Evolutionary conservation across 1,140 invertebrate genomes (phyloP).

Genomic region (Euura saliciscinereae): DNA sequence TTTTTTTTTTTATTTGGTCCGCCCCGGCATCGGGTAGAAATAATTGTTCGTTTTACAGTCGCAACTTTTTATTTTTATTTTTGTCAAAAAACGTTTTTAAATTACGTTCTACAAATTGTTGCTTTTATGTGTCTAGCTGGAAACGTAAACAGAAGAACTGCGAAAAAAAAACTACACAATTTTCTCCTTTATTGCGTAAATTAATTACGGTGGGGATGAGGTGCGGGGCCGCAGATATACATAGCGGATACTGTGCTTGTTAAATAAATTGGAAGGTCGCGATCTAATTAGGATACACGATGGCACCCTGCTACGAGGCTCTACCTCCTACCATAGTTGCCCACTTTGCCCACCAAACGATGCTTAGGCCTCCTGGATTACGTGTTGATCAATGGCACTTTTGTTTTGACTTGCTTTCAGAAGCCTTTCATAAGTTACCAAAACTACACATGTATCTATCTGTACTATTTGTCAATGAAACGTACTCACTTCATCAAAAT

Average conservation of each 20-base stretch:
- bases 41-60: no score
- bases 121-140: no score
- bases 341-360: slow-evolving; percentile 4
- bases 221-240: not conserved
- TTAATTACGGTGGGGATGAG: not conserved
- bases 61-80: no score
- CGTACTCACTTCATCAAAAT: no score
- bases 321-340: not conserved
- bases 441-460: no score
- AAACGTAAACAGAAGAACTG: no score
- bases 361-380: slow-evolving; percentile 10
- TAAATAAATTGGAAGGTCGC: slow-evolving; percentile 11
- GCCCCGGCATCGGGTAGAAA: no score
- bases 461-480: no score
- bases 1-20: no score
- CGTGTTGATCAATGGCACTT: not conserved
- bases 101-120: no score
- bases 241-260: not conserved
- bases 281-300: slow-evolving; percentile 14
- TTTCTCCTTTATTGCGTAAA: not conserved
- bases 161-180: no score
- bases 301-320: not conserved
- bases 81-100: no score
- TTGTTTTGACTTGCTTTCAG: not conserved
- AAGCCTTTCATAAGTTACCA: not conserved